A percentile compares a stretch with the other conserved stretches of the same genome.
phyloP scores from a whole-genome alignment of 2,888 invertebrate genomes.

The Cosmia trapezina region DNA sequence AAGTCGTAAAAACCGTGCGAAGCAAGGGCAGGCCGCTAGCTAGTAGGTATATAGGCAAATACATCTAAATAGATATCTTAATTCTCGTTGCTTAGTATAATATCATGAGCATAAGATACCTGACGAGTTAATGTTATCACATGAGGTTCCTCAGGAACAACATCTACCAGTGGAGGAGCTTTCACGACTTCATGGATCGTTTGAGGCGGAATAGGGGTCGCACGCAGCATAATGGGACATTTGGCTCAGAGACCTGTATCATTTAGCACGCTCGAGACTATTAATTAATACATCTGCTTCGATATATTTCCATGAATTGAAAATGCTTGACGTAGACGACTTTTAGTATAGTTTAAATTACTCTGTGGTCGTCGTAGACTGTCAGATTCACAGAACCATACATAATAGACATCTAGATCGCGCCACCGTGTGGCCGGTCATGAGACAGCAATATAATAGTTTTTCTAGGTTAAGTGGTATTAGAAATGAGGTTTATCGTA shows the following conservation, averaged over 20 bases:
- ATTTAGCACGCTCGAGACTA: not conserved
- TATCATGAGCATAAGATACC: slow-evolving; percentile 15
- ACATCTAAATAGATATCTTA: not conserved
- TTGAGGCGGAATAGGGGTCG: slow-evolving; percentile 70
- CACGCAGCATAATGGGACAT: slow-evolving; percentile 64
- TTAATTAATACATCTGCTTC: slow-evolving; percentile 27
- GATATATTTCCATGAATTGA: not conserved
- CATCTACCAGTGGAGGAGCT: slow-evolving; percentile 10
- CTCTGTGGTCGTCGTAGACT: too few species aligned
- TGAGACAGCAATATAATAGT: too few species aligned
- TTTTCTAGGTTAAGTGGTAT: too few species aligned
- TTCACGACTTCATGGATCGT: slow-evolving; percentile 62
- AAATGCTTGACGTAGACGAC: slow-evolving; percentile 20
- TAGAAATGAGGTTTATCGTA: too few species aligned
- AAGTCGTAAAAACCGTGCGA: not conserved
- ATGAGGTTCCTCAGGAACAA: slow-evolving; percentile 37
- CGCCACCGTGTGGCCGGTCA: too few species aligned
- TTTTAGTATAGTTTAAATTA: too few species aligned
- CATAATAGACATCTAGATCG: too few species aligned
- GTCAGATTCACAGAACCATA: too few species aligned
- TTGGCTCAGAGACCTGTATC: not conserved
- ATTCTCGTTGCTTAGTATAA: not conserved
- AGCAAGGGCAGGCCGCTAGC: not conserved
- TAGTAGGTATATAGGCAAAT: not conserved
- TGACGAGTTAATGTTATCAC: slow-evolving; percentile 6